These are phyloP conservation scores for Orchesella flavescens DNA, from an alignment of 2,888 invertebrate genomes.

Conservation along the genomic window DNA sequence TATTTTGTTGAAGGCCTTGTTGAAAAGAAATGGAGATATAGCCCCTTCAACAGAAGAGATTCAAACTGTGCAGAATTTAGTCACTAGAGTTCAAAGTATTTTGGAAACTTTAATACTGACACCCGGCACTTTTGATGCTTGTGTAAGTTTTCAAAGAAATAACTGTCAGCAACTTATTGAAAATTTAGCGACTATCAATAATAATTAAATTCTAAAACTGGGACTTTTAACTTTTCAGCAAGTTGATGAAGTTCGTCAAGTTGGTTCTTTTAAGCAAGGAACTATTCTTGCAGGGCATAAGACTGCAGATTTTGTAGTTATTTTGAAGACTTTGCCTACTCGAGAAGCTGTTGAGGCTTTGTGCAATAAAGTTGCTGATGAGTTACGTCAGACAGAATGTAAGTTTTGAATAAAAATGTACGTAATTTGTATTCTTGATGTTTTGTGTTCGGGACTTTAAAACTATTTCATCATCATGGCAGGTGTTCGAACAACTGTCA, in stretches of 20 bases:
- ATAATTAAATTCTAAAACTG: neutral
- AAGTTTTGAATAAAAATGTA: constrained; percentile 64
- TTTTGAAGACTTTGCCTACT: constrained; percentile 95
- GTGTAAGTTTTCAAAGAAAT: constrained; percentile 81
- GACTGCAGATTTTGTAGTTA: constrained; percentile 96
- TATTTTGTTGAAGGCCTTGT: constrained; percentile 81
- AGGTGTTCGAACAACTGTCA: constrained; percentile 74
- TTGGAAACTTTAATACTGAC: constrained; percentile 95
- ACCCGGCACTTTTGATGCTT: constrained; percentile 94
- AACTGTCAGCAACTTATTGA: neutral
- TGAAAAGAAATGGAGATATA: constrained; percentile 93
- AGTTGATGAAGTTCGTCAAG: constrained; percentile 95
- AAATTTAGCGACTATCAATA: too few relatives aligned
- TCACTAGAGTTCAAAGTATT: constrained; percentile 95
- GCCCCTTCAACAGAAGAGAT: constrained; percentile 93
- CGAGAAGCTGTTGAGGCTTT: constrained; percentile 95
- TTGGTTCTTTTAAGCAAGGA: constrained; percentile 98
- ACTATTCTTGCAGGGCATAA: constrained; percentile 97
- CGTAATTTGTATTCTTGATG: too few relatives aligned
- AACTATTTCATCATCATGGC: constrained; percentile 59
- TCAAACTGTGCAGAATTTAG: constrained; percentile 91
- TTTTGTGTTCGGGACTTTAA: neutral
- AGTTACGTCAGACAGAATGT: constrained; percentile 78
- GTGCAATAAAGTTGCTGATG: constrained; percentile 89
- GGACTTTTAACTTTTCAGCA: constrained; percentile 78